These are phyloP conservation scores for Campylomormyrus numenius DNA, from an alignment of 2,113 vertebrate species.

Conservation along the genomic window DNA sequence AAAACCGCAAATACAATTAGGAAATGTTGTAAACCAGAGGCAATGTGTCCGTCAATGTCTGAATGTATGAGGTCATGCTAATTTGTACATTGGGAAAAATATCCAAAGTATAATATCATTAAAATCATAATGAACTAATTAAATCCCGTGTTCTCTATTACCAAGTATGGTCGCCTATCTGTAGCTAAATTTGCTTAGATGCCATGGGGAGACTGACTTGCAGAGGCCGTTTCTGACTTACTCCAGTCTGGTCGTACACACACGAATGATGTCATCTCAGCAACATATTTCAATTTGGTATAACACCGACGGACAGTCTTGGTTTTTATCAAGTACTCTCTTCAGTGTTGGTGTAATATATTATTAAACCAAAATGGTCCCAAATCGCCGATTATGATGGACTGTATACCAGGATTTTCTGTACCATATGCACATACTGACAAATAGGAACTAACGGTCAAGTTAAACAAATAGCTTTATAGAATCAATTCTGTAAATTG, in stretches of 20 bases:
- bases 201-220: no score
- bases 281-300: background rate
- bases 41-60: background rate
- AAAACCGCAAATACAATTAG: no score
- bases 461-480: no score
- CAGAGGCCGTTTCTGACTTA: background rate
- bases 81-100: no score
- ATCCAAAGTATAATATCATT: background rate
- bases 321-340: background rate
- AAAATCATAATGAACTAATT: background rate
- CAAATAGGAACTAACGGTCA: no score
- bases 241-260: background rate
- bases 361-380: background rate
- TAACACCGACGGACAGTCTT: background rate
- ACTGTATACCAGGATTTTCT: background rate
- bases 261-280: background rate
- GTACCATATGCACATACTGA: background rate
- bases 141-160: background rate
- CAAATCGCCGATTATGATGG: background rate
- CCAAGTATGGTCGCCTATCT: background rate
- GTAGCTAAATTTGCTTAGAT: no score
- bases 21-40: no score
- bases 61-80: background rate
- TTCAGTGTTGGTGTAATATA: background rate
- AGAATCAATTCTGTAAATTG: no score